A percentile compares a stretch with the other conserved stretches of the same genome.
Evolutionary conservation across 1,140 invertebrate species (phyloP).

Genomic region (Thaumetopoea pityocampa): DNA sequence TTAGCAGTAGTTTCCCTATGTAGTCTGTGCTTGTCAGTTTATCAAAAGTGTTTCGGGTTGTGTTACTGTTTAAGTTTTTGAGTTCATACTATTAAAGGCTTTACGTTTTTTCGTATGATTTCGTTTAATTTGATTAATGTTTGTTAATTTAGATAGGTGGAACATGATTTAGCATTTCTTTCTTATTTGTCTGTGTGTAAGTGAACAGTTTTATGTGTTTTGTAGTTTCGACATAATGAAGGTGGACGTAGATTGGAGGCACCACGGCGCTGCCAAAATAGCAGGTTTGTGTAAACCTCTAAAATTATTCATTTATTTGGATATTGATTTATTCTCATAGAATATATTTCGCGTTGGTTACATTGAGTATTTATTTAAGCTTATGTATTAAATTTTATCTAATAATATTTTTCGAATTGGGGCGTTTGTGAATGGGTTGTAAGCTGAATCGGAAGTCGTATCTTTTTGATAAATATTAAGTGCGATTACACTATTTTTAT

Average conservation of each 20-base stretch:
- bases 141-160: conserved; percentile 27
- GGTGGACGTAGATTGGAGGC: conserved; percentile 58
- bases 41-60: conserved; percentile 41
- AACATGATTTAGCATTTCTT: conserved; percentile 41
- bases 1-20: conserved; percentile 1
- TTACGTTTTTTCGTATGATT: conserved; percentile 45
- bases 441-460: neutral
- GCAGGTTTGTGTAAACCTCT: conserved; percentile 38
- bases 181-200: conserved; percentile 30
- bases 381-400: no score
- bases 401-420: no score
- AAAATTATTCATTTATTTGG: no score
- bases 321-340: no score
- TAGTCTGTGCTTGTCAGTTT: conserved; percentile 31
- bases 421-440: neutral
- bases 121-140: conserved; percentile 36
- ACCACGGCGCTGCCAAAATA: conserved; percentile 44
- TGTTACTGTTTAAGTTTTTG: conserved; percentile 42
- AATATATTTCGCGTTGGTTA: no score
- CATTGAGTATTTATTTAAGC: no score
- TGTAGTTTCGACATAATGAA: conserved; percentile 63
- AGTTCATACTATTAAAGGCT: conserved; percentile 43
- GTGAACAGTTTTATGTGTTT: conserved; percentile 46
- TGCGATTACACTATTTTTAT: no score
- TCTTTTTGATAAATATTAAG: no score